Conservation (phyloP, 2,113 vertebrate species). For the Leptobrachium ailaonicum region DNA sequence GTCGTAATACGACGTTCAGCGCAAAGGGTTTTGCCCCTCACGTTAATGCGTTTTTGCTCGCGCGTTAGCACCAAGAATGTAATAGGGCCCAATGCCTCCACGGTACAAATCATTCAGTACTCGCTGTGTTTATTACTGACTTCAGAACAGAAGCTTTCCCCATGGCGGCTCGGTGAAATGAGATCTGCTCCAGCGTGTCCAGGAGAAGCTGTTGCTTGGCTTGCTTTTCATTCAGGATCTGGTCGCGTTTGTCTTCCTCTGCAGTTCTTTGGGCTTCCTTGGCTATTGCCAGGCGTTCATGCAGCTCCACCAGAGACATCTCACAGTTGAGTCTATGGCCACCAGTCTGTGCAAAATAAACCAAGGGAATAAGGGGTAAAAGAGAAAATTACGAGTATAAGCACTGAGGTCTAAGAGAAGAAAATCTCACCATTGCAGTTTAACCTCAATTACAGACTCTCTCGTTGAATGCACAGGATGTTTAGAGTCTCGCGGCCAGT, state of each 20-base stretch:
- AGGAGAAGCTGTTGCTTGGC: conserved; percentile 72
- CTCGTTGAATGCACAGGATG: too few species aligned
- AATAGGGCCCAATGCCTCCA: too few species aligned
- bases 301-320: conserved; percentile 89
- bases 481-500: too few species aligned
- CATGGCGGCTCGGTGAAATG: conserved; percentile 69
- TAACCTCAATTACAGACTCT: too few species aligned
- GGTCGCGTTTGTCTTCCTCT: conserved; percentile 74
- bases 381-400: too few species aligned
- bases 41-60: too few species aligned
- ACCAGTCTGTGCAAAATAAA: conserved; percentile 65
- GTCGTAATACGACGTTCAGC: too few species aligned
- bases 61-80: too few species aligned
- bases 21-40: too few species aligned
- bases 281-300: conserved; percentile 75
- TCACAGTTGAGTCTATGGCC: conserved; percentile 82
- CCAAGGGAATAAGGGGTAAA: background rate
- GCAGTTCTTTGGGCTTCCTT: conserved; percentile 68
- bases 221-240: conserved; percentile 78
- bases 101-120: background rate
- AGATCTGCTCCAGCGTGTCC: conserved; percentile 74
- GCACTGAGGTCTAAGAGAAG: too few species aligned
- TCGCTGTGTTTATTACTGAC: conserved; percentile 61
- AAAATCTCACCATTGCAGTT: too few species aligned
- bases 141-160: conserved; percentile 71